A percentile compares a stretch with the other conserved stretches of the same genome.
Conservation (phyloP, 2,113 vertebrate genomes). For the Felis catus region DNA sequence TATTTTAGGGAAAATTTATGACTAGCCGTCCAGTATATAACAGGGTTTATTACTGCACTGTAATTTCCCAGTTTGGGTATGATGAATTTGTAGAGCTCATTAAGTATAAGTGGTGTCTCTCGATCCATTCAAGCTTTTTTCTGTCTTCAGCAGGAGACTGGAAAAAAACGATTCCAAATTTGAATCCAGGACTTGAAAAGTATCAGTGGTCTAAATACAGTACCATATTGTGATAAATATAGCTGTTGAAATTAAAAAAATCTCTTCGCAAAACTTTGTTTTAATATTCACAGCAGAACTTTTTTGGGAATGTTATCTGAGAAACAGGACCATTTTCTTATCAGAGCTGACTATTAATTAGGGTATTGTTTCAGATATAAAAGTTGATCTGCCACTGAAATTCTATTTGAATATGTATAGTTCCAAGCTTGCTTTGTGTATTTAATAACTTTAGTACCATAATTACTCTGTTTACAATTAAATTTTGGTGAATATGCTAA, state of each 20-base stretch:
- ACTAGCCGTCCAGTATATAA: not conserved
- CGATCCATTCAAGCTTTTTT: conserved; percentile 17
- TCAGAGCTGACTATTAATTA: conserved; percentile 80
- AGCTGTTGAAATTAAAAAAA: conserved; percentile 68
- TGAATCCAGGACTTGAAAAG: conserved; percentile 75
- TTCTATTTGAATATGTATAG: conserved; percentile 81
- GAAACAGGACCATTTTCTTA: conserved; percentile 73
- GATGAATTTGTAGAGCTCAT: conserved; percentile 28
- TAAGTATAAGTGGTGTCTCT: not conserved
- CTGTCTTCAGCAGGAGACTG: not conserved
- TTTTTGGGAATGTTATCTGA: conserved; percentile 75
- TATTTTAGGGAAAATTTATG: not conserved
- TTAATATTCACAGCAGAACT: conserved; percentile 77
- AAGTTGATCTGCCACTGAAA: conserved; percentile 78
- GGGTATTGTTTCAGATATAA: conserved; percentile 77
- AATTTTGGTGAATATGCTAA: conserved; percentile 78
- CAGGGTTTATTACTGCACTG: not conserved
- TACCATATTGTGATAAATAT: conserved; percentile 78
- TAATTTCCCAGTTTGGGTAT: not conserved
- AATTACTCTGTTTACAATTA: conserved; percentile 81
- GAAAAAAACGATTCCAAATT: conserved; percentile 60
- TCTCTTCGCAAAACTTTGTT: conserved; percentile 75
- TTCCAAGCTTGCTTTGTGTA: conserved; percentile 80
- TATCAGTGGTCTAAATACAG: conserved; percentile 78
- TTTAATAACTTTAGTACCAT: conserved; percentile 80